Percentiles rank a stretch among this genome's conserved stretches.
Evolutionary conservation across 1,140 invertebrate species (phyloP).

Genomic region (Eriocheir sinensis): DNA sequence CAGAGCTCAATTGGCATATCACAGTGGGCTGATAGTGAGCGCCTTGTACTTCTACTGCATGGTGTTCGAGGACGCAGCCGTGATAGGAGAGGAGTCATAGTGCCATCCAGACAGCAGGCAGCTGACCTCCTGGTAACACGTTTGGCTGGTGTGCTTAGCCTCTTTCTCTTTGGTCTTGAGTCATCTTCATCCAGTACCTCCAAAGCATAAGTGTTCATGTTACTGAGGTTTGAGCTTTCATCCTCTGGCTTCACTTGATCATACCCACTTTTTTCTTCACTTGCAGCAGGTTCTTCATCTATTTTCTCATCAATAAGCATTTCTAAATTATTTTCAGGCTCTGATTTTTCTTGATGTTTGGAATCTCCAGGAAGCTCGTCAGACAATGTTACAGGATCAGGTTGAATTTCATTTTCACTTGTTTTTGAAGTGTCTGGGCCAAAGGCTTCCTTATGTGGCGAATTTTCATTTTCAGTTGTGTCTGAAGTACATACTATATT

Average conservation of each 20-base stretch:
- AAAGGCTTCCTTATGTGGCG: no score
- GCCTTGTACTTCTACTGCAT: slow-evolving; percentile 51
- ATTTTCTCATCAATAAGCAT: neutral
- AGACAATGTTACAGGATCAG: neutral
- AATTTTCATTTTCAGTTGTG: no score
- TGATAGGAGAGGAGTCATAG: slow-evolving; percentile 36
- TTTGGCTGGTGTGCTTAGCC: neutral
- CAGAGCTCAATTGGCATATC: neutral
- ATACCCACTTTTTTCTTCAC: neutral
- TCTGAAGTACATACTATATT: no score
- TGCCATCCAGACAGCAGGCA: slow-evolving; percentile 38
- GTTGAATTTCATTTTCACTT: neutral
- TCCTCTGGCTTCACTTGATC: neutral
- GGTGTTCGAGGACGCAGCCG: slow-evolving; percentile 64
- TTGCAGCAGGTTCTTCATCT: neutral
- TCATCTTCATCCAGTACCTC: neutral
- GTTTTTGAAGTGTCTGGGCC: no score
- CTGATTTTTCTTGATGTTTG: neutral
- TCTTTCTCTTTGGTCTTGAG: neutral
- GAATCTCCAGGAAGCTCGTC: neutral
- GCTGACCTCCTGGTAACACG: neutral
- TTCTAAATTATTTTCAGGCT: neutral
- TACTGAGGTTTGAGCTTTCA: neutral
- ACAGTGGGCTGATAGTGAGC: slow-evolving; percentile 58
- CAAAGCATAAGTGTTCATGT: neutral